Conservation (phyloP, 2,113 vertebrate species). For the Scolopax mira region DNA sequence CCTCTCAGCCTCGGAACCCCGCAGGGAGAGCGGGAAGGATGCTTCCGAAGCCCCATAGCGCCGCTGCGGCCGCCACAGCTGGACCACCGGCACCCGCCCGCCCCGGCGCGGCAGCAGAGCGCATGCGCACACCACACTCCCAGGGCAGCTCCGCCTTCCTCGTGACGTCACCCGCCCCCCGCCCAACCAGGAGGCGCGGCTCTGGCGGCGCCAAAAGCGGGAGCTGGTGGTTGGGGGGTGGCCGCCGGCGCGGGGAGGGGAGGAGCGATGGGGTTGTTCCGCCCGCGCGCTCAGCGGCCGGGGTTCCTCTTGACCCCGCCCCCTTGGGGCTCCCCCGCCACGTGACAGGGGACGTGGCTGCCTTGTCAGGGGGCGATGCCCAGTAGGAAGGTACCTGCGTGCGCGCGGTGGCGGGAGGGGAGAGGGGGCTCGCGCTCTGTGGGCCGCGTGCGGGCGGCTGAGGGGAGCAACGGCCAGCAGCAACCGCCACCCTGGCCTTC, state of each 20-base stretch:
- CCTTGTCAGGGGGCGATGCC: background rate
- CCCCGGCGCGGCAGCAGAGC: accelerated
- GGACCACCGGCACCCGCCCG: accelerated
- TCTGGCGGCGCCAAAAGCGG: background rate
- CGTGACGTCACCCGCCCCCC: accelerated
- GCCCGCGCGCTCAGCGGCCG: background rate
- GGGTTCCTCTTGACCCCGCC: background rate
- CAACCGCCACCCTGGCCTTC: too few relatives aligned
- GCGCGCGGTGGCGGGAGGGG: background rate
- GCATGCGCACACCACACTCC: accelerated
- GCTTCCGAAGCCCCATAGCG: accelerated
- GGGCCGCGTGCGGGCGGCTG: too few relatives aligned
- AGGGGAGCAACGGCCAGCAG: too few relatives aligned
- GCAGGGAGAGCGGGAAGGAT: accelerated
- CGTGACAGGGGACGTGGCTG: background rate
- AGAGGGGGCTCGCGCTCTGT: background rate
- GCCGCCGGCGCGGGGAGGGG: accelerated
- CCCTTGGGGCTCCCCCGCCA: background rate
- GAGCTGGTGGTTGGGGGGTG: background rate
- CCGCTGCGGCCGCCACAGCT: accelerated
- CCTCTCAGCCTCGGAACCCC: too few relatives aligned
- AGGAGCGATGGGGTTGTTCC: background rate
- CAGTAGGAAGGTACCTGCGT: slow-evolving; percentile 30
- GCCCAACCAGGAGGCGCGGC: background rate
- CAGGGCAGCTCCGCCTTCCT: accelerated